Percentiles rank a stretch among this genome's conserved stretches.
Conservation (phyloP, 2,797 vertebrate genomes). For the Peromyscus melanophrys region DNA sequence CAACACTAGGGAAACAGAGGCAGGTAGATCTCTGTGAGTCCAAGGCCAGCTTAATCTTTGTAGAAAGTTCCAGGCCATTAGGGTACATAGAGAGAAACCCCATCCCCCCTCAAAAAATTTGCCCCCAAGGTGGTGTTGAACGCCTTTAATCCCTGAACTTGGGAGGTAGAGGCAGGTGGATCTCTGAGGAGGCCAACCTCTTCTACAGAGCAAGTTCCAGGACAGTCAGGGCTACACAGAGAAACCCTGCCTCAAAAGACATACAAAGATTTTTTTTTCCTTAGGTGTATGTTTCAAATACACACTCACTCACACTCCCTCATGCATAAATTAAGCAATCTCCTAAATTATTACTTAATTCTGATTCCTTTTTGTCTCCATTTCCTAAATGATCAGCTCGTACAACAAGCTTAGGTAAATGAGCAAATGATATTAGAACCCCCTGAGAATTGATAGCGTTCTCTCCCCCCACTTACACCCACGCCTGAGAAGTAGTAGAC, state of each 20-base stretch:
- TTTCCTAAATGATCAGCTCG: slow-evolving; percentile 35
- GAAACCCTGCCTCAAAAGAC: not conserved
- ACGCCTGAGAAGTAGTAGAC: not conserved
- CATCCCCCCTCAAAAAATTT: not conserved
- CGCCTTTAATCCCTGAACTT: not conserved
- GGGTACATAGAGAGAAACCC: not conserved
- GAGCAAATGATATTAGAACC: slow-evolving; percentile 54
- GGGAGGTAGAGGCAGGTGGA: not conserved
- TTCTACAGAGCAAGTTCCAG: not conserved
- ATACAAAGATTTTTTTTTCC: not conserved
- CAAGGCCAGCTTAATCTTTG: not conserved
- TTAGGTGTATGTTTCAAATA: not conserved
- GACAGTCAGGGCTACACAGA: not conserved
- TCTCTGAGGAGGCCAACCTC: not conserved
- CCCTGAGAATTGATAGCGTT: not conserved
- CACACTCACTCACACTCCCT: not conserved
- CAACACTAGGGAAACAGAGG: not conserved
- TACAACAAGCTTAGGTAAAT: slow-evolving; percentile 11
- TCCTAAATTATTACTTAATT: not conserved
- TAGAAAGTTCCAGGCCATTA: not conserved
- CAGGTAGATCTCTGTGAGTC: not conserved
- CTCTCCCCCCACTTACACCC: not conserved
- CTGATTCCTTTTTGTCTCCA: slow-evolving; percentile 11
- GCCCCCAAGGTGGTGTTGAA: not conserved
- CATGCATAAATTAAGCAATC: not conserved